Base-by-base conservation (phyloP, 2,888 invertebrate genomes). In the Koerneria pararmatus region DNA sequence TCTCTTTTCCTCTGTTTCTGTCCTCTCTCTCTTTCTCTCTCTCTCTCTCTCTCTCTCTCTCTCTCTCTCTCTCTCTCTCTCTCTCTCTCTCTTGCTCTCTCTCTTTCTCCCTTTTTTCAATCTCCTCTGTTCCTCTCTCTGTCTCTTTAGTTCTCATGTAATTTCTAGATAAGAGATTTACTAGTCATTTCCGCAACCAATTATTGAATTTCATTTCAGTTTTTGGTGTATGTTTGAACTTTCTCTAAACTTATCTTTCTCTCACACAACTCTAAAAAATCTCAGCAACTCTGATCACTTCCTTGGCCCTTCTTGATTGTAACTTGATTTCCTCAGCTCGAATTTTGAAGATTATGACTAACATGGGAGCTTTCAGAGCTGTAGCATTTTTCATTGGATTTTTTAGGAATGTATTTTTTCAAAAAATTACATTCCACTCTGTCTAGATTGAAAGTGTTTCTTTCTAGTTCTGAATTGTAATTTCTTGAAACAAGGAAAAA, bases 71-170 rank as follows among this genome's bases (percentile, higher is more conserved):
- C 46, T 22, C 34, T 27, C 24, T 61, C 6, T 22, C 61, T 19
- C 24, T 35, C 35, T 24, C 49, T 34, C 29, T n/a, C 22, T 24
- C 49, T 22, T 37, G 32, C 22, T 48, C 29, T 35, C 32, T 61
- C 27, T 4, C 22, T 31, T 29, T 46, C 46, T 59, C 59, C 46
- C 37, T 59, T 46, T 41, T 15, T 59, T 58, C 59, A 27, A 8
- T 56, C 35, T 22, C 56, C 22, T 41, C 41, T n/a, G n/a, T 15
- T 41, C 41, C 8, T 41, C 41, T 41, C 41, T 41, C 11, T 15
- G 41, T 56, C 35, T 35, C 1, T 3, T 56, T 22, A 35, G 56
- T 56, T 32, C 34, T 32, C 56, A 41, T 15, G 19, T 41, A 15
- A 41, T 41, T n/a, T n/a, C n/a, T n/a, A n/a, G n/a, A n/a, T n/a